Conservation (phyloP, 2,888 invertebrate genomes). For the Pristionchus exspectatus region DNA sequence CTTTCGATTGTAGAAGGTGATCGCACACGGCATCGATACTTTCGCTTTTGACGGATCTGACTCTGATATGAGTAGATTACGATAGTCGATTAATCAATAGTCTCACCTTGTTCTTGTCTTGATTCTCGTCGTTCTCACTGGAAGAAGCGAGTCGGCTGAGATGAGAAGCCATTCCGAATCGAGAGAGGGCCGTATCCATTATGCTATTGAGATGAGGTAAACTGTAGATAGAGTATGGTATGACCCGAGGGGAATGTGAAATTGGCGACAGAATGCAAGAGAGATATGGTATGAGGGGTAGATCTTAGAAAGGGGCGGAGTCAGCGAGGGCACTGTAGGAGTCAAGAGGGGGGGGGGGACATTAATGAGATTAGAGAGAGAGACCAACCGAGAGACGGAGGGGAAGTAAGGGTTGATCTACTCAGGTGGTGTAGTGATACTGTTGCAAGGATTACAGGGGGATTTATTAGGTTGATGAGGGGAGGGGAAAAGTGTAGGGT, state of each 20-base stretch:
- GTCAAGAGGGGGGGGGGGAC: slow-evolving; percentile 37
- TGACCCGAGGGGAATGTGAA: background rate
- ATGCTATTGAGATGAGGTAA: background rate
- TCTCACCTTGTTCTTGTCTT: slow-evolving; percentile 24
- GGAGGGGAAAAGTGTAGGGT: slow-evolving; percentile 46
- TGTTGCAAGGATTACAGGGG: slow-evolving; percentile 27
- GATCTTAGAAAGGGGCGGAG: slow-evolving; percentile 32
- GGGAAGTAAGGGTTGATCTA: background rate
- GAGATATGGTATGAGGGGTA: slow-evolving; percentile 23
- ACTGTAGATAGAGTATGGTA: slow-evolving; percentile 6
- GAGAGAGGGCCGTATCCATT: slow-evolving; percentile 48
- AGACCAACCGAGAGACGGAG: background rate
- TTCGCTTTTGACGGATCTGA: slow-evolving; percentile 63
- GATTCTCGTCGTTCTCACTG: slow-evolving; percentile 26
- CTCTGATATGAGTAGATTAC: background rate
- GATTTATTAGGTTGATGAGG: slow-evolving; percentile 41
- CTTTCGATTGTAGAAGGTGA: slow-evolving; percentile 70
- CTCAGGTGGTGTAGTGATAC: slow-evolving; percentile 48
- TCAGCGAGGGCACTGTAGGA: slow-evolving; percentile 21
- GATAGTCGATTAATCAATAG: background rate
- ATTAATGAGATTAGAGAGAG: slow-evolving; percentile 41
- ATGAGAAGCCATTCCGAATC: slow-evolving; percentile 44
- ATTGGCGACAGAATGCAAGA: background rate
- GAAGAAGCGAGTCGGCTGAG: slow-evolving; percentile 11
- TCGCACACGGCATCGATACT: slow-evolving; percentile 68